Base-by-base conservation (phyloP, 2,888 invertebrate genomes). In the Coenonympha arcania region DNA sequence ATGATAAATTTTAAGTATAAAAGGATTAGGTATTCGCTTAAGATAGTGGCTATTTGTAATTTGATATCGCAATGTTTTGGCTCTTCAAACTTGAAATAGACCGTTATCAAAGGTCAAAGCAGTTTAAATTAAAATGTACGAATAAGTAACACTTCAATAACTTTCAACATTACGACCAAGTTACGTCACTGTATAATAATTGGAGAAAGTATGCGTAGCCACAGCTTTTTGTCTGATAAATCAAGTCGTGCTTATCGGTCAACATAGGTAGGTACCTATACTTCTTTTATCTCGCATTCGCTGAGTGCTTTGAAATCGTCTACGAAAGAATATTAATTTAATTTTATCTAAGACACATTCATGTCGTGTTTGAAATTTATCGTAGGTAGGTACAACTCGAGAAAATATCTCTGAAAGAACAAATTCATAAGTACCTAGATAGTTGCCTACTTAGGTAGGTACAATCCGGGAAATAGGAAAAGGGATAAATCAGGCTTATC, bases 201-300 rank as follows among this genome's bases (percentile, higher is more conserved):
- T 13, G 9, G 51, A 37, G 54, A 54, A 54, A 54, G 54, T 42
- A 28, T n/a, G 5, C n/a, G 8, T 18, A 30, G 15, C 20, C 40
- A 34, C 9, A 26, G 2, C 2, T 15, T 26, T 42, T 43, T 30
- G 33, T 47, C 16, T 34, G 6, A 22, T 50, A 11, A 26, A 41
- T 9, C 8, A 5, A 15, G 24, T 37, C 15, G 2, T 22, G 13
- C 45, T 46, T 49, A 39, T 50, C 42, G 31, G 31, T 22, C 37
- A 13, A 19, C 43, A 24, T 3, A 26, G 9, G 33, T n/a, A n/a
- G n/a, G n/a, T n/a, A n/a, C n/a, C n/a, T n/a, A n/a, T n/a, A n/a
- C n/a, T n/a, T n/a, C n/a, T 22, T 31, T 45, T 45, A 22, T 45
- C 40, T 41, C n/a, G 19, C 41, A 16, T 3, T 26, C 26, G 13